A percentile compares a stretch with the other conserved stretches of the same genome.
Evolutionary conservation across 2,797 vertebrate species (phyloP).

Genomic region (Gymnoscopelus braueri): DNA sequence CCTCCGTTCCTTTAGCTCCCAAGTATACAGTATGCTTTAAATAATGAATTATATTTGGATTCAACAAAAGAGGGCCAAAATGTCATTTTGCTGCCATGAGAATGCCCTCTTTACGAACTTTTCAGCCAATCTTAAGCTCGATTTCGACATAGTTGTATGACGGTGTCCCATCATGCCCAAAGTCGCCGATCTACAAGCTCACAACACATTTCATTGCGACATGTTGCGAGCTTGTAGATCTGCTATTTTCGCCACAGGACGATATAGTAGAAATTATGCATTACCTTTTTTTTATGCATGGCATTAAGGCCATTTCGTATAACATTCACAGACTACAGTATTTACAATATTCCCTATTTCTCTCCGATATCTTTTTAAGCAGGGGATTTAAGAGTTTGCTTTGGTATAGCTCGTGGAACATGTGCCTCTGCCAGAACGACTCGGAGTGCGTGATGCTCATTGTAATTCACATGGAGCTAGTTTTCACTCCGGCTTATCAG

Average conservation of each 20-base stretch:
- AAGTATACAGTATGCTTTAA: slow-evolving; percentile 57
- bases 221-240: no score
- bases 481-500: slow-evolving; percentile 49
- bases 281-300: neutral
- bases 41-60: slow-evolving; percentile 73
- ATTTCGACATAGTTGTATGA: neutral
- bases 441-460: slow-evolving; percentile 17
- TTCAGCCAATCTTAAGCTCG: no score
- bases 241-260: no score
- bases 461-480: slow-evolving; percentile 35
- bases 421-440: slow-evolving; percentile 14
- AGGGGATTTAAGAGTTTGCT: slow-evolving; percentile 11
- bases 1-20: slow-evolving; percentile 45
- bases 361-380: slow-evolving; percentile 16
- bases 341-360: neutral
- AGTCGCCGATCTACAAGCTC: no score
- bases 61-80: slow-evolving; percentile 36
- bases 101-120: slow-evolving; percentile 29
- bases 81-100: slow-evolving; percentile 51
- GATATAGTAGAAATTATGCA: no score
- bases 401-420: slow-evolving; percentile 15
- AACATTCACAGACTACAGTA: neutral
- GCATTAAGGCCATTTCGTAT: neutral
- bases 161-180: no score
- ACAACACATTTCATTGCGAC: no score